phyloP scores from a whole-genome alignment of 2,113 vertebrate species.

The Taxidea taxus region DNA sequence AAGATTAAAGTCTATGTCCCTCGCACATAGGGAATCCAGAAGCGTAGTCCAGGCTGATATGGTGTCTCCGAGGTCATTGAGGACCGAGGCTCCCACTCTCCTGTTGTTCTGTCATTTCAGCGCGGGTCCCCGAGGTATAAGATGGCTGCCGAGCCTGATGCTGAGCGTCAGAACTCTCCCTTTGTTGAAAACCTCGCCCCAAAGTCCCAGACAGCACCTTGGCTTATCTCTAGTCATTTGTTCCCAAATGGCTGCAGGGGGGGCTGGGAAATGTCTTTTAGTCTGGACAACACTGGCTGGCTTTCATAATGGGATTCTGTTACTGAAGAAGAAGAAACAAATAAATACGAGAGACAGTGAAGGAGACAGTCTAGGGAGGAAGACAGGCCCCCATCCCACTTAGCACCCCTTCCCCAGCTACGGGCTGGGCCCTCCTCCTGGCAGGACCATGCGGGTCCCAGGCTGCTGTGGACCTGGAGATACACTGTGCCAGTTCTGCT shows the following conservation, averaged over 20 bases:
- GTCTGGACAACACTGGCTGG: neutral
- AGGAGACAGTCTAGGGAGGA: neutral
- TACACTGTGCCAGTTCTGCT: fast-evolving
- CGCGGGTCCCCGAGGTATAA: neutral
- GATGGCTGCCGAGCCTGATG: neutral
- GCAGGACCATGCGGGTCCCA: fast-evolving
- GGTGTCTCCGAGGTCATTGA: neutral
- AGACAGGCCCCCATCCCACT: neutral
- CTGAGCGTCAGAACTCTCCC: neutral
- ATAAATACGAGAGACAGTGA: neutral
- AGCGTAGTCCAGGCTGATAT: too few species aligned
- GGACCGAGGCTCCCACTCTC: neutral
- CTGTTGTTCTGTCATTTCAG: neutral
- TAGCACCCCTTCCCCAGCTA: fast-evolving
- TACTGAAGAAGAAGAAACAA: neutral
- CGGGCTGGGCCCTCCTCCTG: neutral
- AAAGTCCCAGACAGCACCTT: neutral
- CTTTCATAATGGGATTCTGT: neutral
- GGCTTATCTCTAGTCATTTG: neutral
- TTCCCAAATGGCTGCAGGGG: neutral
- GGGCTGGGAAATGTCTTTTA: neutral
- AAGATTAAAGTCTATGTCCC: neutral
- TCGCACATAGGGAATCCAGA: neutral
- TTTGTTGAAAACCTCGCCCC: neutral
- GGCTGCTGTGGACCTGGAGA: neutral